These are phyloP conservation scores for Diachrysia chrysitis DNA, from an alignment of 2,888 invertebrate species.

Conservation along the genomic window DNA sequence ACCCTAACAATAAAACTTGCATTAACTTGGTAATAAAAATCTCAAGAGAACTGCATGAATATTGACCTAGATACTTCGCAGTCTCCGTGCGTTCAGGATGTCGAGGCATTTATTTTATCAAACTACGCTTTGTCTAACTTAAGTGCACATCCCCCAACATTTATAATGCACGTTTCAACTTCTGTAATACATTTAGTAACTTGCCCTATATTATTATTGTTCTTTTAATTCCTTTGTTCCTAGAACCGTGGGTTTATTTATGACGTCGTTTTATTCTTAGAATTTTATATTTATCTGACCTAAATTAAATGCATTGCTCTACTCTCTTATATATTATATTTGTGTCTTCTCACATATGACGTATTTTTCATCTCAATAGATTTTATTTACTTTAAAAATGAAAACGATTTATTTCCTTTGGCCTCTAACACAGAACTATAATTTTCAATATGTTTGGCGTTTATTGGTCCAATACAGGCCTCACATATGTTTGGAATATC, in stretches of 20 bases:
- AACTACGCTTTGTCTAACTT: conserved; percentile 48
- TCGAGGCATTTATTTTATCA: conserved; percentile 65
- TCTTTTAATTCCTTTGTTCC: conserved; percentile 49
- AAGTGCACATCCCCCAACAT: conserved; percentile 35
- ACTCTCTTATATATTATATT: conserved; percentile 23
- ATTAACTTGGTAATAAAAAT: conserved; percentile 46
- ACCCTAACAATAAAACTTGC: conserved; percentile 41
- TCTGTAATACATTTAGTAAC: conserved; percentile 28
- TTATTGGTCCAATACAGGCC: conserved; percentile 44
- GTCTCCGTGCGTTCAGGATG: conserved; percentile 50
- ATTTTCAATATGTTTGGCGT: conserved; percentile 36
- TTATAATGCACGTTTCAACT: conserved; percentile 26
- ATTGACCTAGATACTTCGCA: conserved; percentile 57
- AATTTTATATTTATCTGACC: conserved; percentile 54
- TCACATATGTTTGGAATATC: conserved; percentile 54
- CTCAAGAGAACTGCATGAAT: conserved; percentile 40
- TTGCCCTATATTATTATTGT: conserved; percentile 34
- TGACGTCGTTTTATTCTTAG: conserved; percentile 52
- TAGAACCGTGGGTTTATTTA: conserved; percentile 40
- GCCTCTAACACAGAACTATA: conserved; percentile 20
- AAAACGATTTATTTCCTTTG: conserved; percentile 8
- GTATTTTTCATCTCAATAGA: conserved; percentile 16
- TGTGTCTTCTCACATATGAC: conserved; percentile 26
- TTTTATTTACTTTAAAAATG: conserved; percentile 24
- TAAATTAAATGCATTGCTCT: conserved; percentile 45